These are phyloP conservation scores for Malthinus flaveolus DNA, from an alignment of 2,888 invertebrate species.

Conservation along the genomic window DNA sequence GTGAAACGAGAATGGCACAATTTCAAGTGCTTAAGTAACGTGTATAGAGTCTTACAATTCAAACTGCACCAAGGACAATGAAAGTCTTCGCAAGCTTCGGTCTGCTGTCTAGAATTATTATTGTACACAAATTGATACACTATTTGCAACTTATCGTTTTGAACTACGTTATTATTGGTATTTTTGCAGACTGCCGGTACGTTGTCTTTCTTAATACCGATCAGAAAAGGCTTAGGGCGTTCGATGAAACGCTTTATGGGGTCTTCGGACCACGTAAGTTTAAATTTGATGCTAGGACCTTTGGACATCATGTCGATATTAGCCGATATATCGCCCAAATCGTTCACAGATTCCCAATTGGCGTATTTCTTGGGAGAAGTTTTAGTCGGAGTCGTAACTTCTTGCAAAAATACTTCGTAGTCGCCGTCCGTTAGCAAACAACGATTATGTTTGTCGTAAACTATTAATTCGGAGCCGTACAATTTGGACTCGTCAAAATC, in stretches of 20 bases:
- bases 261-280: slow-evolving; percentile 81
- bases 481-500: slow-evolving; percentile 49
- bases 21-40: slow-evolving; percentile 90
- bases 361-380: slow-evolving; percentile 70
- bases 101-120: slow-evolving; percentile 93
- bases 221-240: slow-evolving; percentile 62
- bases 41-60: slow-evolving; percentile 85
- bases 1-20: slow-evolving; percentile 92
- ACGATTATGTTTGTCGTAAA: slow-evolving; percentile 87
- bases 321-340: slow-evolving; percentile 53
- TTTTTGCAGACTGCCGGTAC: slow-evolving; percentile 42
- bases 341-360: slow-evolving; percentile 70
- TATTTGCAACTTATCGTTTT: slow-evolving; percentile 68
- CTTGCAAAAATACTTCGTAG: slow-evolving; percentile 85
- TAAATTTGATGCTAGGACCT: slow-evolving; percentile 82
- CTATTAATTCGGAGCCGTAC: slow-evolving; percentile 80
- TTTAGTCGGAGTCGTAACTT: slow-evolving; percentile 60
- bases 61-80: slow-evolving; percentile 96
- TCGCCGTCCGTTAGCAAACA: slow-evolving; percentile 87
- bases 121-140: slow-evolving; percentile 96
- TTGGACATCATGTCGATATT: slow-evolving; percentile 76
- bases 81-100: slow-evolving; percentile 90
- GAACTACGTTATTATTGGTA: slow-evolving; percentile 47
- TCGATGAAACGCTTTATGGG: slow-evolving; percentile 69
- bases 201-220: slow-evolving; percentile 53